Evolutionary conservation across 1,140 invertebrate species (phyloP), one percentile per base, ranked within the genome.

Genomic region (Paralvinella palmiformis): DNA sequence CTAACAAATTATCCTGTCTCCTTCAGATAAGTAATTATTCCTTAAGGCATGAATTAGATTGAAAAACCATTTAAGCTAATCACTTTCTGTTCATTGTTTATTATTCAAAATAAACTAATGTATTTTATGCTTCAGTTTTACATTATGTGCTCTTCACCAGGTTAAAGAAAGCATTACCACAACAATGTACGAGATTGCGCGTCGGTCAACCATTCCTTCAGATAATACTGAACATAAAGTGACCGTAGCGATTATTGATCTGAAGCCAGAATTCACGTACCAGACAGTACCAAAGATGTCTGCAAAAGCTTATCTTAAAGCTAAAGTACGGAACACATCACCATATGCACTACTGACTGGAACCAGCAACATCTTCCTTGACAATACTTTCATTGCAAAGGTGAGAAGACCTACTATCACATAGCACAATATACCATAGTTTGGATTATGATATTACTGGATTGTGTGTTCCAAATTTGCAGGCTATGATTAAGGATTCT

Each of bases 321-420:
- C 81, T 27, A 71, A 73, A 45, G 74, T 78, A 7, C 68, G 68
- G 58, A 82, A 82, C 65, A 69, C 61, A n/a, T 78, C 76, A 6
- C 64, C 66, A 27, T 81, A 73, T 64, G 71, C 76, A 5, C 66
- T 82, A 13, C 65, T 82, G 22, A 35, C 72, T 44, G 81, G 82
- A 61, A 65, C 69, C 24, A 76, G 79, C 7, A 78, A 72, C 64
- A 77, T 82, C 44, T 82, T 80, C 66, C 66, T 83, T 24, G 76
- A 82, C 64, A 80, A 80, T 66, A 78, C 68, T 63, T 83, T 83
- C 68, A 74, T 83, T 7, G 75, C 75, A 4, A 83, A 80, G 71
- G 81, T n/a, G n/a, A n/a, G n/a, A n/a, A n/a, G n/a, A n/a, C n/a
- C n/a, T n/a, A n/a, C n/a, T n/a, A n/a, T n/a, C n/a, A n/a, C n/a